Conservation (phyloP, 2,888 invertebrate species). For the Phengaris arion region DNA sequence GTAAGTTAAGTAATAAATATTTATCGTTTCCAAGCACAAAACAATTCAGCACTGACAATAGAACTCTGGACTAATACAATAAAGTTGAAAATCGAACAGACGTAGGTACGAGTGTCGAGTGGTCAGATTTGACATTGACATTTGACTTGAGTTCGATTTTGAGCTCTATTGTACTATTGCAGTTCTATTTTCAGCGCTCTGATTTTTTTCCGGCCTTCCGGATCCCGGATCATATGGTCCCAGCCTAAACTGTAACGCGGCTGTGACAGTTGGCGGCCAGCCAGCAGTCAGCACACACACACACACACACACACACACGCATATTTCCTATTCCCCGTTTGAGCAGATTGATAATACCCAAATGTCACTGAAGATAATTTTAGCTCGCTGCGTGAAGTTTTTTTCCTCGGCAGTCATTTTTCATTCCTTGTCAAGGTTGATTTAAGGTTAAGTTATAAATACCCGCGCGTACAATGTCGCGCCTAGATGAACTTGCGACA, state of each 20-base stretch:
- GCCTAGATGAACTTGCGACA: slow-evolving; percentile 43
- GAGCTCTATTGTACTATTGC: no score
- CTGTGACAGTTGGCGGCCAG: slow-evolving; percentile 44
- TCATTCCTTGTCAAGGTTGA: slow-evolving; percentile 77
- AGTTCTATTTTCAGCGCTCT: no score
- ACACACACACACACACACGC: slow-evolving; percentile 40
- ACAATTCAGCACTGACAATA: no score
- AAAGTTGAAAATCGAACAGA: no score
- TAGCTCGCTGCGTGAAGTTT: slow-evolving; percentile 53
- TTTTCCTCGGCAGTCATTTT: slow-evolving; percentile 58
- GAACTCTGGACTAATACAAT: no score
- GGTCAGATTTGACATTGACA: no score
- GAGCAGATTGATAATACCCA: slow-evolving; percentile 75
- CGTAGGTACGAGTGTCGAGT: no score
- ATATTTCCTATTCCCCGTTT: slow-evolving; percentile 64
- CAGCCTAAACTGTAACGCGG: neutral
- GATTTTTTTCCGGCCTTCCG: no score
- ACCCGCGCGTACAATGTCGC: slow-evolving; percentile 53
- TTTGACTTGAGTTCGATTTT: no score
- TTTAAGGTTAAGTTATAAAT: slow-evolving; percentile 76
- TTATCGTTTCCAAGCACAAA: no score
- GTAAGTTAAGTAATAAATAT: no score
- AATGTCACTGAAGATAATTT: slow-evolving; percentile 72
- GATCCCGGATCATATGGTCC: no score
- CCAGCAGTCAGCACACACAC: slow-evolving; percentile 36